phyloP scores from a whole-genome alignment of 2,113 vertebrate species.

The Ammodytes marinus region DNA sequence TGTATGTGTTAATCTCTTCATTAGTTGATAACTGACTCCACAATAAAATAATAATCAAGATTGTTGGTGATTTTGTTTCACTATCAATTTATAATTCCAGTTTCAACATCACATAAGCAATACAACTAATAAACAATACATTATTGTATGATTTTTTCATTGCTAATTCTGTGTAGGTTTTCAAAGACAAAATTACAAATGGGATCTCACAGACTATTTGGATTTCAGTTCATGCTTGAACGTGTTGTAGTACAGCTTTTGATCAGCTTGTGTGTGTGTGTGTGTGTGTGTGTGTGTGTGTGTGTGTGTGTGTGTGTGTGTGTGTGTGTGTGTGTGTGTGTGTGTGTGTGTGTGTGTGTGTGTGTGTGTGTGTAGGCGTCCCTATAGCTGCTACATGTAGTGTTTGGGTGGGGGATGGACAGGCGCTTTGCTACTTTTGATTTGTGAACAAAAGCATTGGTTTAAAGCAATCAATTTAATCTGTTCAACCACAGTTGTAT shows the following conservation, averaged over 20 bases:
- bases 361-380: background rate
- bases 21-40: background rate
- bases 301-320: constrained; percentile 10
- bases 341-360: background rate
- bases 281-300: background rate
- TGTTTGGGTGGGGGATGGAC: background rate
- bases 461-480: constrained; percentile 1
- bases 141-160: background rate
- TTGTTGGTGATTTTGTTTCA: background rate
- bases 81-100: background rate
- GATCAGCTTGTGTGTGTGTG: background rate
- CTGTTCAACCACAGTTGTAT: background rate
- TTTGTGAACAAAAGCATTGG: background rate
- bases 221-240: background rate
- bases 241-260: background rate
- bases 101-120: background rate
- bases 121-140: background rate
- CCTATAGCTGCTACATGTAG: background rate
- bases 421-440: background rate
- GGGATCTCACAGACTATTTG: background rate
- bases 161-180: background rate
- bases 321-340: constrained; percentile 3
- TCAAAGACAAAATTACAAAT: background rate
- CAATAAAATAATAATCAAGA: background rate
- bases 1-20: no score